Percentiles rank a stretch among this genome's conserved stretches.
These are phyloP conservation scores for Dasysyrphus albostriatus DNA, from an alignment of 2,888 invertebrate genomes.

Conservation along the genomic window DNA sequence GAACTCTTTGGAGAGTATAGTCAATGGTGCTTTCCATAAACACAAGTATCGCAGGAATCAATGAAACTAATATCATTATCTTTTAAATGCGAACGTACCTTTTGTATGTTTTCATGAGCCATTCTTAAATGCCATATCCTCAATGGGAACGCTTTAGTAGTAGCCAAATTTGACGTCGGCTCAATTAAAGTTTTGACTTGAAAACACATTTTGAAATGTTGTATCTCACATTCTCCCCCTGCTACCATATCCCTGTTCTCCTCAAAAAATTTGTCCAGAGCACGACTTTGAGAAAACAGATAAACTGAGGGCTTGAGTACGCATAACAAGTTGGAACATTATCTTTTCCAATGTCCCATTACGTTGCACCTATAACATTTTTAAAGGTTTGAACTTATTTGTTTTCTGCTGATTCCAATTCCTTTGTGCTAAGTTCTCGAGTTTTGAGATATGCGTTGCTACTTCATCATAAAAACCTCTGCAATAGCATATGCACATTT, in stretches of 20 bases:
- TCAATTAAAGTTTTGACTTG: background rate
- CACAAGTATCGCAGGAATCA: slow-evolving; percentile 33
- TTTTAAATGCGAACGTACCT: slow-evolving; percentile 27
- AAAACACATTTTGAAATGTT: slow-evolving; percentile 11
- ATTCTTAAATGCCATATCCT: too few relatives aligned
- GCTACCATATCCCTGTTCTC: slow-evolving; percentile 6
- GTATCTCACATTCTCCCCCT: slow-evolving; percentile 19
- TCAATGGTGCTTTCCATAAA: slow-evolving; percentile 30
- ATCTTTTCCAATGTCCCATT: too few relatives aligned
- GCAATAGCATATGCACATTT: slow-evolving; percentile 7
- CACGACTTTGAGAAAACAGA: too few relatives aligned
- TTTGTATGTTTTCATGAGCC: too few relatives aligned
- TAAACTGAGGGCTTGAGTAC: too few relatives aligned
- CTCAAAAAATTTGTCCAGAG: too few relatives aligned
- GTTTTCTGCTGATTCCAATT: too few relatives aligned
- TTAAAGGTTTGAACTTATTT: too few relatives aligned
- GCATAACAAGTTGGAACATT: slow-evolving; percentile 20
- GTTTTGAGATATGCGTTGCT: background rate
- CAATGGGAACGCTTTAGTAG: too few relatives aligned
- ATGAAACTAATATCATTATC: slow-evolving; percentile 36
- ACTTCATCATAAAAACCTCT: background rate
- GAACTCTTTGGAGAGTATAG: too few relatives aligned
- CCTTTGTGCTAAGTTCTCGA: background rate
- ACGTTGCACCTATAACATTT: too few relatives aligned
- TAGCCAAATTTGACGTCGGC: too few relatives aligned